Evolutionary conservation across 2,888 invertebrate species (phyloP), one percentile per base, ranked within the genome.

Genomic region (Terebella lapidaria): DNA sequence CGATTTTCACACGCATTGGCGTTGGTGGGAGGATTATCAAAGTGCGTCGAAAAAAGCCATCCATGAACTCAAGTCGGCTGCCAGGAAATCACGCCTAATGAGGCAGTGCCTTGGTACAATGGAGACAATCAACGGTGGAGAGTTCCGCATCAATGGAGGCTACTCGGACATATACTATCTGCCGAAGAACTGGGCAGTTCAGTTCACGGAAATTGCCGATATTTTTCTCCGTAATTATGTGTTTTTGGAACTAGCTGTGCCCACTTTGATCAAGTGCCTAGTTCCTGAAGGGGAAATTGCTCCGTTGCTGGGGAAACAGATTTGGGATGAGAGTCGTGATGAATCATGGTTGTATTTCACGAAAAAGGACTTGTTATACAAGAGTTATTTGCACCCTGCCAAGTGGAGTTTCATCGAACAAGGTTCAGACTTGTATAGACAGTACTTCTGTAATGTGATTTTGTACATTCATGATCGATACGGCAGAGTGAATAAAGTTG

Each of bases 191-290:
- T 56, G 62, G 2, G 57, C 65, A 4, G 22, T 26, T 10, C 42
- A 61, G 1, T 68, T 64, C 54, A 15, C 54, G 10, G 52, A 58
- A 24, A 45, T 68, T 5, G 52, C 57, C 3, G 45, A 56, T 15
- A 4, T 66, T 5, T 68, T 68, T 54, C 56, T 61, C 3, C 24
- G 57, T n/a, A 24, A 64, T 18, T 20, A 59, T 20, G 63, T 68
- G 10, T 68, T 68, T 35, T 47, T 68, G 26, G 67, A 68, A 57
- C 61, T 68, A 15, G 68, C 67, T 26, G 57, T 68, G 28, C 64
- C 68, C 2, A 64, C 64, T 1, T 58, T 63, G 1, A 42, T 68
- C 2, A 35, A 42, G 15, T 67, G 67, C 27, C 53, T 68, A 20
- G 59, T 47, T 22, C 35, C 22, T 0, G 55, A 55, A 1, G 60